Evolutionary conservation across 1,140 invertebrate species (phyloP).

Genomic region (Thaumatotibia leucotreta): DNA sequence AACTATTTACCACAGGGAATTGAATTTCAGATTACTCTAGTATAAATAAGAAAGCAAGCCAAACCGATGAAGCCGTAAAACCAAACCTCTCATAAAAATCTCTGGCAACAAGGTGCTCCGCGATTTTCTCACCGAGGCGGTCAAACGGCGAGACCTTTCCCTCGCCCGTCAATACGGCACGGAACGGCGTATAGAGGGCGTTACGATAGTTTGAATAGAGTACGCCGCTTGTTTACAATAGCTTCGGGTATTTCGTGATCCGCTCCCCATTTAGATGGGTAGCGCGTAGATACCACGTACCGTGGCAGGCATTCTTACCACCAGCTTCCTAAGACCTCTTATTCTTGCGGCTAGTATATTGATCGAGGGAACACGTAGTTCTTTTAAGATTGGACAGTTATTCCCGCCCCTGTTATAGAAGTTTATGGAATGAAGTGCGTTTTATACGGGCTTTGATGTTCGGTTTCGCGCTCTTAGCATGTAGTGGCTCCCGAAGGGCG

Average conservation of each 20-base stretch:
- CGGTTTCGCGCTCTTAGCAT: constrained; percentile 51
- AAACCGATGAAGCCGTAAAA: constrained; percentile 30
- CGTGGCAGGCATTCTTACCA: constrained; percentile 37
- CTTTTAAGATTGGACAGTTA: constrained; percentile 40
- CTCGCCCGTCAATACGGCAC: constrained; percentile 46
- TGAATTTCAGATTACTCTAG: background rate
- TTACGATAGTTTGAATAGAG: constrained; percentile 60
- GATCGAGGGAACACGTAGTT: constrained; percentile 31
- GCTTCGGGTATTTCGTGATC: constrained; percentile 58
- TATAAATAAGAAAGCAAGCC: constrained; percentile 14
- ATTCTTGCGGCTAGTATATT: constrained; percentile 16
- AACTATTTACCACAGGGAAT: background rate
- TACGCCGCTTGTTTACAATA: constrained; percentile 59
- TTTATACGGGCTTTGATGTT: constrained; percentile 64
- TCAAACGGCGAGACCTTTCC: constrained; percentile 42
- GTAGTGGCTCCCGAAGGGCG: constrained; percentile 42
- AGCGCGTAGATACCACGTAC: constrained; percentile 50
- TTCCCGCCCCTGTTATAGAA: constrained; percentile 48
- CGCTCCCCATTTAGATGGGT: constrained; percentile 57
- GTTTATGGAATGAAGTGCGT: constrained; percentile 62
- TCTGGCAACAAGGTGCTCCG: constrained; percentile 20
- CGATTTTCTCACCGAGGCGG: constrained; percentile 32
- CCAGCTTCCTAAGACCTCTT: constrained; percentile 37
- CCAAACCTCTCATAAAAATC: constrained; percentile 35
- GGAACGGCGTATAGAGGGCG: constrained; percentile 45